Base-by-base conservation (phyloP, 2,797 vertebrate genomes). In the Parauchenoglanis ngamensis region DNA sequence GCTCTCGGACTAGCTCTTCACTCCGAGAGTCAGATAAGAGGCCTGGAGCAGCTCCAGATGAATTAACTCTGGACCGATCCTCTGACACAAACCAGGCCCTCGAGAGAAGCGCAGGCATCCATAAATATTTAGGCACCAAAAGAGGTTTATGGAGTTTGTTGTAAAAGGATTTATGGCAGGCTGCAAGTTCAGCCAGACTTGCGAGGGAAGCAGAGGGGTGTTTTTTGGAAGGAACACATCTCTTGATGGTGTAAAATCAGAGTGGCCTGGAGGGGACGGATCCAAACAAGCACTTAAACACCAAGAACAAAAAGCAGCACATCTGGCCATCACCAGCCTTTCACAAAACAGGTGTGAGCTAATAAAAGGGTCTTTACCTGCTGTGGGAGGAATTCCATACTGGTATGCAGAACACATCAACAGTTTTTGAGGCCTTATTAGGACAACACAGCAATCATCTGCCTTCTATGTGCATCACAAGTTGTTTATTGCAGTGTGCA, bases 101-200 rank as follows among this genome's bases (percentile, higher is more conserved):
- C 91, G 85, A 92, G 94, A 94, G 94, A 94, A 95, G 93, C 93
- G 92, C 92, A 95, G 93, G 93, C 93, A 94, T 94, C 93, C 93
- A 95, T 95, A 96, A 96, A 96, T 96, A 96, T 96, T 96, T 96
- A 95, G 94, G 93, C 93, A 94, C 94, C 93, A 91, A 77, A 94
- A 95, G 94, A 95, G 94, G 93, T 96, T 95, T 95, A 95, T 95
- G 92, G 94, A 95, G 94, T 95, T 95, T 95, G 94, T 96, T 95
- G 94, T 95, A 94, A 96, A 95, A 94, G 93, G 95, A 95, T 96
- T 96, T 96, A 95, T 94, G 90, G 92, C 90, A 89, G 93, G 91
- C 91, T 91, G 86, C 87, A 90, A 94, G 93, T 93, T 90, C 72
- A 92, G 92, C 94, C 92, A 93, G 94, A 94, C 92, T 92, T 92